These are phyloP conservation scores for Leptopterna dolabrata DNA, from an alignment of 2,888 invertebrate genomes.

Conservation along the genomic window DNA sequence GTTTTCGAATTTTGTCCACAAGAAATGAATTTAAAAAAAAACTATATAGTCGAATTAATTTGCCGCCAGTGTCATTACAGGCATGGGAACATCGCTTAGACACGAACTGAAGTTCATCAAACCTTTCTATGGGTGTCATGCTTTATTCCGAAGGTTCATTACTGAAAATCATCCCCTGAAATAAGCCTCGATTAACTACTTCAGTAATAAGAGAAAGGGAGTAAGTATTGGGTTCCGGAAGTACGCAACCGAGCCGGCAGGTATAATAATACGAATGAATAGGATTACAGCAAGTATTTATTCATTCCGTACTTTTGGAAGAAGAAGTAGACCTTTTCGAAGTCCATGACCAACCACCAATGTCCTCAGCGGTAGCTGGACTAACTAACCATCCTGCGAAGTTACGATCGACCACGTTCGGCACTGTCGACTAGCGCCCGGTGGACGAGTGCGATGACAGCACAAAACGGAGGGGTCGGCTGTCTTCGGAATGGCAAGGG, in stretches of 20 bases:
- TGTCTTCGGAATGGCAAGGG: background rate
- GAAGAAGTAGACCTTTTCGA: conserved; percentile 31
- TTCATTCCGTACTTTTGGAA: conserved; percentile 6
- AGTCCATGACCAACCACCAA: background rate
- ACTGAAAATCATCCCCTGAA: too few species aligned
- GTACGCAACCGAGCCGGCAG: background rate
- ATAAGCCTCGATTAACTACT: too few species aligned
- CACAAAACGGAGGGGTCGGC: background rate
- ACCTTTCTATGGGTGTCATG: too few species aligned
- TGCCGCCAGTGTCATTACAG: too few species aligned
- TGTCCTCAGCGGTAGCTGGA: background rate
- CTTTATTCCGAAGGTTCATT: too few species aligned
- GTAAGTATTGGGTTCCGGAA: too few species aligned
- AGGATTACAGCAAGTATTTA: background rate
- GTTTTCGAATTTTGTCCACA: too few species aligned
- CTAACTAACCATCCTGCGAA: background rate
- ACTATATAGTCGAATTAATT: too few species aligned
- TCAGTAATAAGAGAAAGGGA: too few species aligned
- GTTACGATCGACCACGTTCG: background rate
- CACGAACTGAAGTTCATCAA: too few species aligned
- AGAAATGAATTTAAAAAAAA: too few species aligned
- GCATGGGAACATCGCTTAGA: too few species aligned
- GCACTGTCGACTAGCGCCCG: background rate
- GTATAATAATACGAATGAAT: background rate
- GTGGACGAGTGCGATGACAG: background rate